These are phyloP conservation scores for Aurelia aurita DNA, from an alignment of 30 jellyfish, hydroid and myxozoan species.

Conservation along the genomic window DNA sequence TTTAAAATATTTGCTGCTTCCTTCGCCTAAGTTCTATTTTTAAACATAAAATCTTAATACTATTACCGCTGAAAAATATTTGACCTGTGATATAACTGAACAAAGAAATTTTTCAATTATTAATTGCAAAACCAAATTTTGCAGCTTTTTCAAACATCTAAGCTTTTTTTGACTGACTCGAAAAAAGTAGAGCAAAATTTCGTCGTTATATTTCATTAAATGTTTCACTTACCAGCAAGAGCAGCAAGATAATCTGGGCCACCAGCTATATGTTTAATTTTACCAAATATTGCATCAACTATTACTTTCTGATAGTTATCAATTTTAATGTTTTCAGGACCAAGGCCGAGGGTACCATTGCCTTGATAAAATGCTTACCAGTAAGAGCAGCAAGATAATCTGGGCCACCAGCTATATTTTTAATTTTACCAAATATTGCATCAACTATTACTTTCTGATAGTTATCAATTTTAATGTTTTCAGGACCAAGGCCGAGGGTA, in stretches of 20 bases:
- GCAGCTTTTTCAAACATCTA: too few relatives aligned
- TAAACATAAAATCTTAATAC: too few relatives aligned
- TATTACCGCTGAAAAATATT: too few relatives aligned
- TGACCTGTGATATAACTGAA: too few relatives aligned
- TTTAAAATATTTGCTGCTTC: too few relatives aligned
- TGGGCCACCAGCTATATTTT: constrained; percentile 45
- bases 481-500: constrained; percentile 53
- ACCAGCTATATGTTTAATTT: constrained; percentile 18
- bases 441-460: constrained; percentile 13
- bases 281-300: constrained; percentile 17
- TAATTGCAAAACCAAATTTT: too few relatives aligned
- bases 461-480: neutral
- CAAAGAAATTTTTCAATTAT: too few relatives aligned
- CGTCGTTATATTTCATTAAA: too few relatives aligned
- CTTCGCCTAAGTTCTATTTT: too few relatives aligned
- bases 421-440: constrained; percentile 16
- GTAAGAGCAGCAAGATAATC: constrained; percentile 61
- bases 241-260: constrained; percentile 69
- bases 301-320: constrained; percentile 1
- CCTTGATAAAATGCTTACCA: constrained; percentile 22
- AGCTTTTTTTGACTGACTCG: too few relatives aligned
- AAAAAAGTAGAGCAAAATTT: too few relatives aligned
- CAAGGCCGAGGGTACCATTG: constrained; percentile 70
- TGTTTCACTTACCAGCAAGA: constrained; percentile 33
- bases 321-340: constrained; percentile 14